Conservation (phyloP, 2,797 vertebrate genomes). For the Lepus townsendii region DNA sequence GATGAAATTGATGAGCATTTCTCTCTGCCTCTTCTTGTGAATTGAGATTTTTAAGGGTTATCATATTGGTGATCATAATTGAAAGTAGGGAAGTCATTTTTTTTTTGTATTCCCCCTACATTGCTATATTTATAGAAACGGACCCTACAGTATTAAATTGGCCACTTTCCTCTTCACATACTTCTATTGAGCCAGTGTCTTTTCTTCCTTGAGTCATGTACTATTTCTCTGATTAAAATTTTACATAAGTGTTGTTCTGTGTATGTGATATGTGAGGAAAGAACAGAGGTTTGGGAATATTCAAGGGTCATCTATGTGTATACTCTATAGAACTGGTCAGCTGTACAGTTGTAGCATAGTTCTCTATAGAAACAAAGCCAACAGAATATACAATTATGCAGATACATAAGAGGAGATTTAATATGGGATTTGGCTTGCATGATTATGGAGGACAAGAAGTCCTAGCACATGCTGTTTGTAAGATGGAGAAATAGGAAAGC, state of each 20-base stretch:
- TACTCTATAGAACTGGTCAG: neutral
- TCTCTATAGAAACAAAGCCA: neutral
- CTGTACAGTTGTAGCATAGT: neutral
- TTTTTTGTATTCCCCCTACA: neutral
- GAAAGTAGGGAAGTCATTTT: conserved; percentile 27
- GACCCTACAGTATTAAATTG: neutral
- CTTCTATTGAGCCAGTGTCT: neutral
- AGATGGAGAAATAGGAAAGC: neutral
- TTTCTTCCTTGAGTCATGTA: conserved; percentile 12
- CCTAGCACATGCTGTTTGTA: neutral
- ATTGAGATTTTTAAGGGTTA: conserved; percentile 36
- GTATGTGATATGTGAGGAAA: neutral
- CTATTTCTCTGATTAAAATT: neutral
- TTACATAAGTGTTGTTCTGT: neutral
- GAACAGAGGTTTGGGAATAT: neutral
- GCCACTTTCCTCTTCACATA: neutral
- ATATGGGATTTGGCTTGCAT: neutral
- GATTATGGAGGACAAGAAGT: neutral
- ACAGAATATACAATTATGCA: neutral
- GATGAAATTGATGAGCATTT: conserved; percentile 42
- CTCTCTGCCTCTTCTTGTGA: conserved; percentile 14
- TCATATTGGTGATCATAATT: neutral
- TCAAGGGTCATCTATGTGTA: neutral
- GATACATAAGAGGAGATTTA: neutral
- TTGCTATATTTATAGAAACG: neutral